Percentiles rank a stretch among this genome's conserved stretches.
These are phyloP conservation scores for Metacarcinus magister DNA, from an alignment of 2,888 invertebrate species.

Conservation along the genomic window DNA sequence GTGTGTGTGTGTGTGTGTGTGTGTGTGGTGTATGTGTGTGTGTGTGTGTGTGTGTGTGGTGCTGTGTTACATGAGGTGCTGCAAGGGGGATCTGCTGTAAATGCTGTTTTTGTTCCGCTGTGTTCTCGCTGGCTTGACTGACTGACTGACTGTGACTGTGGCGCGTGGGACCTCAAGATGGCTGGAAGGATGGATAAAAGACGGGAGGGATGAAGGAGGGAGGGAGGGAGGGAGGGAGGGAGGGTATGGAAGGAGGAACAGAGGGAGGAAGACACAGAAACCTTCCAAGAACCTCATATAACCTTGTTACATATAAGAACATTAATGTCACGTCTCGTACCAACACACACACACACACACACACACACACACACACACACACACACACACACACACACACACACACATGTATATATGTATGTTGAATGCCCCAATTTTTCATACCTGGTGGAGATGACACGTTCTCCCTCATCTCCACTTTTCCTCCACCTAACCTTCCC, in stretches of 20 bases:
- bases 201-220: neutral
- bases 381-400: neutral
- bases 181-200: no score
- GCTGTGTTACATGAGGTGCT: no score
- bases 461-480: neutral
- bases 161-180: neutral
- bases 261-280: conserved; percentile 38
- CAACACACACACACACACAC: conserved; percentile 31
- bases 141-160: neutral
- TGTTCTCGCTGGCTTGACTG: no score
- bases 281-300: conserved; percentile 61
- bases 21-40: neutral
- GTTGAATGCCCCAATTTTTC: no score
- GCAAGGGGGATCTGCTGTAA: no score
- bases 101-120: no score
- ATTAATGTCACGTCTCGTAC: conserved; percentile 54
- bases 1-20: no score
- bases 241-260: neutral
- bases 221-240: neutral
- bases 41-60: no score
- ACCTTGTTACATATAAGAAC: conserved; percentile 70
- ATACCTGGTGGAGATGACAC: no score
- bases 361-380: conserved; percentile 48
- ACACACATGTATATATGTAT: no score
- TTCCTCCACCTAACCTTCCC: neutral